A percentile compares a stretch with the other conserved stretches of the same genome.
These are phyloP conservation scores for Apteryx owenii DNA, from an alignment of 2,113 vertebrate species.

Conservation along the genomic window DNA sequence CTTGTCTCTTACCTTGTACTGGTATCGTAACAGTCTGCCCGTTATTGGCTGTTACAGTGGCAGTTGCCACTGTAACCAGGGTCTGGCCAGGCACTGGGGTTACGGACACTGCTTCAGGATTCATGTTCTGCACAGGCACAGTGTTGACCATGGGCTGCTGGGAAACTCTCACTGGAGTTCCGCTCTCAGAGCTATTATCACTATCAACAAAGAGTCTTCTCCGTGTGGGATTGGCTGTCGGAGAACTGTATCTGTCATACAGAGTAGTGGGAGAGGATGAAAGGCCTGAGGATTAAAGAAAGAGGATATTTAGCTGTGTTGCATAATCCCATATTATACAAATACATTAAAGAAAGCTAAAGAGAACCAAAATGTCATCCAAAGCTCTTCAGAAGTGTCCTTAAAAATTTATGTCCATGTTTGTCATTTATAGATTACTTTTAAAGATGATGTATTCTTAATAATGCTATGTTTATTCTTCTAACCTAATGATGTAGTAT, in stretches of 20 bases:
- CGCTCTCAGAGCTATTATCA: slow-evolving; percentile 43
- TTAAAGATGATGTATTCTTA: not conserved
- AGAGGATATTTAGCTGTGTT: fast-evolving
- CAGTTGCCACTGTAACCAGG: slow-evolving; percentile 89
- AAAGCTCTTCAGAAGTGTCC: not conserved
- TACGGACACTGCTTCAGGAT: slow-evolving; percentile 75
- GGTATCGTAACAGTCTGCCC: slow-evolving; percentile 87
- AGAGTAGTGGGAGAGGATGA: slow-evolving; percentile 74
- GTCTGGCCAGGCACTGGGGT: slow-evolving; percentile 87
- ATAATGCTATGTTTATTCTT: not conserved
- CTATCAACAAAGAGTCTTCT: slow-evolving; percentile 80
- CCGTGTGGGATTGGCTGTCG: slow-evolving; percentile 77
- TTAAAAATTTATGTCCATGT: not conserved
- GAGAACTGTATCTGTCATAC: slow-evolving; percentile 87
- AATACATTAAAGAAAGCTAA: not conserved
- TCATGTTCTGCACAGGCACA: slow-evolving; percentile 74
- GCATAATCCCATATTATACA: not conserved
- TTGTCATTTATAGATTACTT: not conserved
- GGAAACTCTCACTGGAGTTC: slow-evolving; percentile 54
- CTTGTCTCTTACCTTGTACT: slow-evolving; percentile 79
- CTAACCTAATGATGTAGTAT: not conserved
- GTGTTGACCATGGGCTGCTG: slow-evolving; percentile 74
- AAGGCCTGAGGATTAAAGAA: slow-evolving; percentile 19
- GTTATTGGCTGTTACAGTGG: slow-evolving; percentile 86
- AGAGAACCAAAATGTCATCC: not conserved